Percentiles rank a stretch among this genome's conserved stretches.
phyloP scores from a whole-genome alignment of 2,113 vertebrate species.

The Chascanopsetta lugubris region DNA sequence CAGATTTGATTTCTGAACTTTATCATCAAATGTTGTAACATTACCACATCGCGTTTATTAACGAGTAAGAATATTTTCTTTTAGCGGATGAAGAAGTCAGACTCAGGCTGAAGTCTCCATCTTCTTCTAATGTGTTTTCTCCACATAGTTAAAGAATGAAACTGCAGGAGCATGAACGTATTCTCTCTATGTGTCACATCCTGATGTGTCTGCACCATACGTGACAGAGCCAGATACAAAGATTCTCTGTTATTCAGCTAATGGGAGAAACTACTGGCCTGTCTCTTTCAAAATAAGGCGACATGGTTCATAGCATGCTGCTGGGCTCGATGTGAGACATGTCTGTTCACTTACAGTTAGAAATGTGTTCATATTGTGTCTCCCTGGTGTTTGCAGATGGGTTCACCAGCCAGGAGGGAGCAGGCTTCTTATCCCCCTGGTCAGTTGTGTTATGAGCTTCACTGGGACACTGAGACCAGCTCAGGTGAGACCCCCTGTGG shows the following conservation, averaged over 20 bases:
- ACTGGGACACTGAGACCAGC: slow-evolving; percentile 85
- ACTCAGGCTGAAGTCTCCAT: slow-evolving; percentile 2
- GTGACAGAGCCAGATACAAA: slow-evolving; percentile 39
- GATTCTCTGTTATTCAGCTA: slow-evolving; percentile 1
- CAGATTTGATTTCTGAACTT: not conserved
- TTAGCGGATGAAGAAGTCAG: not conserved
- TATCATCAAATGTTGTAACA: not conserved
- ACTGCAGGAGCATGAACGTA: slow-evolving; percentile 4
- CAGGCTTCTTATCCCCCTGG: slow-evolving; percentile 62
- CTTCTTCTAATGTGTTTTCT: slow-evolving; percentile 21
- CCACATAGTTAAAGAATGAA: slow-evolving; percentile 16
- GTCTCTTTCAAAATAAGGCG: slow-evolving; percentile 18
- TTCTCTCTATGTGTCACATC: slow-evolving; percentile 7
- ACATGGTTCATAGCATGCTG: slow-evolving; percentile 55
- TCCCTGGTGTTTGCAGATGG: slow-evolving; percentile 69
- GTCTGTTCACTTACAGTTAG: not conserved
- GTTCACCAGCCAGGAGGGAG: slow-evolving; percentile 80
- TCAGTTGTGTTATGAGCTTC: slow-evolving; percentile 81
- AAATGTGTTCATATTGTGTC: slow-evolving; percentile 27
- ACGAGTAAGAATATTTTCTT: not conserved
- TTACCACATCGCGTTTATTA: not conserved
- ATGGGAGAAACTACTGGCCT: slow-evolving; percentile 6
- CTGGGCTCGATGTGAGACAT: slow-evolving; percentile 5
- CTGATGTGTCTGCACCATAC: slow-evolving; percentile 42
- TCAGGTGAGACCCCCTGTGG: slow-evolving; percentile 79